A percentile compares a stretch with the other conserved stretches of the same genome.
phyloP scores from a whole-genome alignment of 2,888 invertebrate genomes.

The Heliconius sara region DNA sequence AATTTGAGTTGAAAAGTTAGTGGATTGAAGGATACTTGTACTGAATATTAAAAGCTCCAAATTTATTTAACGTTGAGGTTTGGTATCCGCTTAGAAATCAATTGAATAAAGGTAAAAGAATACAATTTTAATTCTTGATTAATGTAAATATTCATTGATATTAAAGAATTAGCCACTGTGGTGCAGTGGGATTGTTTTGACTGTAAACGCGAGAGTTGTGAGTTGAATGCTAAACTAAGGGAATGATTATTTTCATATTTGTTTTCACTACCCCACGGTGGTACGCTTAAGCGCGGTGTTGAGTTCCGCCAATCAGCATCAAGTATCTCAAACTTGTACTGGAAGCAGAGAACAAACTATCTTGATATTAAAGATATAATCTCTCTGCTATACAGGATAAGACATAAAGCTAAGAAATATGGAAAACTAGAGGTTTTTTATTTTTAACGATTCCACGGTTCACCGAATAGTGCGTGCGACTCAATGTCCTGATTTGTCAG shows the following conservation, averaged over 20 bases:
- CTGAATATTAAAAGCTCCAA: neutral
- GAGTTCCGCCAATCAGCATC: neutral
- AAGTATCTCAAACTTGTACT: no score
- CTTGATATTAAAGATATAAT: no score
- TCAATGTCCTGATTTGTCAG: neutral
- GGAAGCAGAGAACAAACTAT: neutral
- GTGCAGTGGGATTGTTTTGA: no score
- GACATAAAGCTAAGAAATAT: neutral
- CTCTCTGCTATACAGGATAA: no score
- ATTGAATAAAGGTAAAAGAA: neutral
- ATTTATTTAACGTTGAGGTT: neutral
- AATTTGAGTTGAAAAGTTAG: slow-evolving; percentile 26
- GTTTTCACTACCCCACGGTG: no score
- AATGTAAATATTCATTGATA: neutral
- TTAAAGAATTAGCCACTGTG: neutral
- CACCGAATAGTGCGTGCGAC: neutral
- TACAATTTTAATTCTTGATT: neutral
- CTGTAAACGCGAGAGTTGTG: neutral
- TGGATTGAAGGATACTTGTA: slow-evolving; percentile 23
- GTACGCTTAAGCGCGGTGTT: neutral
- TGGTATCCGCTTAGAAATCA: neutral
- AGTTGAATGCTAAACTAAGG: no score
- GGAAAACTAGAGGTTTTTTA: neutral
- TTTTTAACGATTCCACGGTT: neutral
- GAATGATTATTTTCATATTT: no score